phyloP scores from a whole-genome alignment of 1,140 invertebrate species.

The Protaetia brevitarsis region DNA sequence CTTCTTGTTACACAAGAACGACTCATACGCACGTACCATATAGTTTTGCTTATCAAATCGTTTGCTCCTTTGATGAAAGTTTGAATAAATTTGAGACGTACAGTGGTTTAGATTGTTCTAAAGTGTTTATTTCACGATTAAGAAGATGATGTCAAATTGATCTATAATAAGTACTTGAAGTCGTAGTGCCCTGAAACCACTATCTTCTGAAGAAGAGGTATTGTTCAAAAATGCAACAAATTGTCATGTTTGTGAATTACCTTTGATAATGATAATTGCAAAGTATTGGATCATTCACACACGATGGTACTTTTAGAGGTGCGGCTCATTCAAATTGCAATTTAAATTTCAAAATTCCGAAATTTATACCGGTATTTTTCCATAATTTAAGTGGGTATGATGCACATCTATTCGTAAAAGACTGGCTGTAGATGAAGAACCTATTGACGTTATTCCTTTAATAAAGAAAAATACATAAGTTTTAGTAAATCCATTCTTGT shows the following conservation, averaged over 20 bases:
- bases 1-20: too few relatives aligned
- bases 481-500: too few relatives aligned
- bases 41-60: background rate
- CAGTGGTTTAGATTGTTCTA: background rate
- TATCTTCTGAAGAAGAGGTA: background rate
- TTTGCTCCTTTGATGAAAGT: background rate
- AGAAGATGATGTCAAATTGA: too few relatives aligned
- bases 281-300: background rate
- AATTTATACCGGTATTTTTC: constrained; percentile 45
- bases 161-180: too few relatives aligned
- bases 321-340: background rate
- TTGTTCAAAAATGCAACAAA: background rate
- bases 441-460: constrained; percentile 25
- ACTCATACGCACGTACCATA: background rate
- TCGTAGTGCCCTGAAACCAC: too few relatives aligned
- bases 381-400: constrained; percentile 50
- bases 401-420: constrained; percentile 44
- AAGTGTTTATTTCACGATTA: background rate
- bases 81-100: background rate
- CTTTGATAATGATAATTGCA: background rate
- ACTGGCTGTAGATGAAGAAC: background rate
- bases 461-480: constrained; percentile 22
- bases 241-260: background rate
- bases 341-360: constrained; percentile 35
- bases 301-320: background rate